These are phyloP conservation scores for Rotaria socialis DNA, from an alignment of 2,888 invertebrate genomes.

Conservation along the genomic window DNA sequence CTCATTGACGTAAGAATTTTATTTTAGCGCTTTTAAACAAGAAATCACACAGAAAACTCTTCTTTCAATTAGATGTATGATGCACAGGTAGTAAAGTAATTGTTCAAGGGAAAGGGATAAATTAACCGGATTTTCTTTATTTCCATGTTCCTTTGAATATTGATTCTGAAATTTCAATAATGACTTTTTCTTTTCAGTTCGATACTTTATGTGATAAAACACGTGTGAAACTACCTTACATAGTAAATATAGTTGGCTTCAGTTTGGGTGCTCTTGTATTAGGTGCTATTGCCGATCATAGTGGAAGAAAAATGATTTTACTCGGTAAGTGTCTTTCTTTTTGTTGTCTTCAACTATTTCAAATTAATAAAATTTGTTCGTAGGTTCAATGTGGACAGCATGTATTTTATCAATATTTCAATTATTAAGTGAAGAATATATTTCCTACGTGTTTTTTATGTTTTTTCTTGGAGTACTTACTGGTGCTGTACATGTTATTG, in stretches of 20 bases:
- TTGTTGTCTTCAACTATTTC: not conserved
- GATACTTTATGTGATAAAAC: not conserved
- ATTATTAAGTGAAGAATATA: conserved; percentile 45
- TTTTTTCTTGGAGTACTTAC: conserved; percentile 44
- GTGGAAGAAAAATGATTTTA: conserved; percentile 46
- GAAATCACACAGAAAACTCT: too few relatives aligned
- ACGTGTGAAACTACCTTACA: not conserved
- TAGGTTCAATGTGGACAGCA: conserved; percentile 39
- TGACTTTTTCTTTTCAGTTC: not conserved
- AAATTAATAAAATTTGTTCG: not conserved
- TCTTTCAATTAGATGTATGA: too few relatives aligned
- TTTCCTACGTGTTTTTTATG: conserved; percentile 43
- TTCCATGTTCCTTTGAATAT: too few relatives aligned
- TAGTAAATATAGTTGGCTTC: conserved; percentile 28
- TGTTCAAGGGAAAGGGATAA: too few relatives aligned
- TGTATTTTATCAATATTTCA: conserved; percentile 44
- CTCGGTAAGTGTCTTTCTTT: not conserved
- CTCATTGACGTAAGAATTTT: not conserved
- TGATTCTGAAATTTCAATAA: too few relatives aligned
- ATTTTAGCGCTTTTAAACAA: too few relatives aligned
- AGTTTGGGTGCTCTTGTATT: conserved; percentile 38
- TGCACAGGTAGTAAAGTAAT: too few relatives aligned
- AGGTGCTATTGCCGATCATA: conserved; percentile 42
- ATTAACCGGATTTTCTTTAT: too few relatives aligned
- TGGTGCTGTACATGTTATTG: conserved; percentile 40